A percentile compares a stretch with the other conserved stretches of the same genome.
Evolutionary conservation across 2,888 invertebrate species (phyloP).

Genomic region (Onthophagus sagittarius): DNA sequence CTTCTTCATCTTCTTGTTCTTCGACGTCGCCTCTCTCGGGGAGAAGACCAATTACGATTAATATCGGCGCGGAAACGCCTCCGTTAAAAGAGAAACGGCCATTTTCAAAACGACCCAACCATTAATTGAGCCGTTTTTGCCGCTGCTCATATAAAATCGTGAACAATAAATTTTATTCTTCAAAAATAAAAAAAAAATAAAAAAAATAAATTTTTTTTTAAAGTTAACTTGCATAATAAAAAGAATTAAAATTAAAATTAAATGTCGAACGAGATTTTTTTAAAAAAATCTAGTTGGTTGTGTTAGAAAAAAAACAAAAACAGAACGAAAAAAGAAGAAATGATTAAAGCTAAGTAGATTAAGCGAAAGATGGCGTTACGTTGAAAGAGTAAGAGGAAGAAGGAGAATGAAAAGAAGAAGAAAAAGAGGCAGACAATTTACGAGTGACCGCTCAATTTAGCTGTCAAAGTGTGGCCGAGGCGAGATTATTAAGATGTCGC

Average conservation of each 20-base stretch:
- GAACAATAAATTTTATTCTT: constrained; percentile 4
- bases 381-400: not conserved
- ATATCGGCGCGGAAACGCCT: constrained; percentile 1
- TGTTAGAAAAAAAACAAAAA: no score
- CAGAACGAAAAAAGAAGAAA: no score
- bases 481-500: constrained; percentile 33
- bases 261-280: no score
- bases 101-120: not conserved
- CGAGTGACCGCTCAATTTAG: constrained; percentile 34
- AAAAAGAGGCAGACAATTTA: constrained; percentile 22
- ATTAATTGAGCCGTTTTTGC: constrained; percentile 12
- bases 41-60: constrained; percentile 4
- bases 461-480: constrained; percentile 31
- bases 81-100: not conserved
- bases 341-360: not conserved
- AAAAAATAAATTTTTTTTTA: no score
- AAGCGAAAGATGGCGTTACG: not conserved
- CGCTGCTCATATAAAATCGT: not conserved
- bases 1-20: no score
- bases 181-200: no score
- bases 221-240: no score
- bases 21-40: no score
- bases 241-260: no score
- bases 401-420: not conserved
- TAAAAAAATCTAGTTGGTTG: no score